A percentile compares a stretch with the other conserved stretches of the same genome.
These are phyloP conservation scores for Mermis nigrescens DNA, from an alignment of 2,888 invertebrate genomes.

Conservation along the genomic window DNA sequence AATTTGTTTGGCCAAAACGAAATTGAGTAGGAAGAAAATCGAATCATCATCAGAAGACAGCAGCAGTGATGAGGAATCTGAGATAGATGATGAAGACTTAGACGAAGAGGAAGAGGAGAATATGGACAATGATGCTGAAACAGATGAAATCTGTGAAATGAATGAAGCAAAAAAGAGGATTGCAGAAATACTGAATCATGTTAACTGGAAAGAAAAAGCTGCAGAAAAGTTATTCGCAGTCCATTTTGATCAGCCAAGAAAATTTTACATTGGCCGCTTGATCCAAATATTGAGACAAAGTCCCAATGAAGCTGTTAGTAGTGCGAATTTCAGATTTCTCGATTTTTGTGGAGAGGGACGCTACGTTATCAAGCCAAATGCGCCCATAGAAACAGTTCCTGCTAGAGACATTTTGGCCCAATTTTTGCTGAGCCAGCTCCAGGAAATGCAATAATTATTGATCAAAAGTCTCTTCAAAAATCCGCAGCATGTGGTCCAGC, in stretches of 20 bases:
- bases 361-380: background rate
- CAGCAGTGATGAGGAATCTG: too few relatives aligned
- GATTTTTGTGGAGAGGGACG: background rate
- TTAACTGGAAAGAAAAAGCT: background rate
- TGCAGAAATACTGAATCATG: too few relatives aligned
- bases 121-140: background rate
- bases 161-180: background rate
- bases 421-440: too few relatives aligned
- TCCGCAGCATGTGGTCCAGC: too few relatives aligned
- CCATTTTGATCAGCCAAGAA: background rate
- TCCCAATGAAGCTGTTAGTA: background rate
- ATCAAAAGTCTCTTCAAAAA: too few relatives aligned
- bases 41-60: too few relatives aligned
- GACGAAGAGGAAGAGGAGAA: too few relatives aligned
- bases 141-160: background rate
- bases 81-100: too few relatives aligned
- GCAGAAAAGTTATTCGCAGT: background rate
- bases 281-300: background rate
- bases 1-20: too few relatives aligned
- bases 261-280: background rate
- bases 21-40: too few relatives aligned
- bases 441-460: too few relatives aligned
- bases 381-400: background rate
- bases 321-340: background rate
- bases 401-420: background rate